Evolutionary conservation across 1,140 invertebrate species (phyloP).

Genomic region (Aporrectodea caliginosa): DNA sequence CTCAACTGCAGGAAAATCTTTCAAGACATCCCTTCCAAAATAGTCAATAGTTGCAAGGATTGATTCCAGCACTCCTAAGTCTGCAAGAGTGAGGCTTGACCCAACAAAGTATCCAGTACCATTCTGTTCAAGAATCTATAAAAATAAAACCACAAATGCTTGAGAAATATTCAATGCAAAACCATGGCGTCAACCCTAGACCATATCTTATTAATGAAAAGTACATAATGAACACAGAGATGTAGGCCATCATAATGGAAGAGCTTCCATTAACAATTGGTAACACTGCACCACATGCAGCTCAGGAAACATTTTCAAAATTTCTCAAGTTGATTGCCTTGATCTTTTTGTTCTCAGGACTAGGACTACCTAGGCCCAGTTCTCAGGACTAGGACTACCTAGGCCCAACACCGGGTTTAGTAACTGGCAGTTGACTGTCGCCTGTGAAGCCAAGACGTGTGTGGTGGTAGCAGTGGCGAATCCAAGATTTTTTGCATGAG

Average conservation of each 20-base stretch:
- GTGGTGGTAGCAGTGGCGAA: not conserved
- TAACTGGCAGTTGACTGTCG: not conserved
- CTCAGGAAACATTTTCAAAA: not conserved
- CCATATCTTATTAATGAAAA: too few species aligned
- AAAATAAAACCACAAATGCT: not conserved
- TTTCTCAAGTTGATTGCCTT: not conserved
- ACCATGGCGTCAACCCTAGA: too few species aligned
- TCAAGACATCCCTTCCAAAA: not conserved
- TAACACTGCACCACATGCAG: too few species aligned
- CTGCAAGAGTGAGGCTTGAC: not conserved
- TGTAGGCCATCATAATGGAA: too few species aligned
- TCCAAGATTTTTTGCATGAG: not conserved
- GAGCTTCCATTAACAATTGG: too few species aligned
- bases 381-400: not conserved
- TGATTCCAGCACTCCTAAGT: slow-evolving; percentile 9
- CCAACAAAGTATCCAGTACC: slow-evolving; percentile 8
- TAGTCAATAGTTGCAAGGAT: slow-evolving; percentile 1
- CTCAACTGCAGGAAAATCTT: not conserved
- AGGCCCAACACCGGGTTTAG: not conserved
- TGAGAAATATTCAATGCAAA: not conserved
- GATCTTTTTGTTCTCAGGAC: not conserved
- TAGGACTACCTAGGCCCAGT: not conserved
- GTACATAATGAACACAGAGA: too few species aligned
- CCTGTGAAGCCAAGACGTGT: not conserved
- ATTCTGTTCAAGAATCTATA: not conserved